Percentiles rank a stretch among this genome's conserved stretches.
phyloP scores from a whole-genome alignment of 1,140 invertebrate species.

The Teleogryllus occipitalis region DNA sequence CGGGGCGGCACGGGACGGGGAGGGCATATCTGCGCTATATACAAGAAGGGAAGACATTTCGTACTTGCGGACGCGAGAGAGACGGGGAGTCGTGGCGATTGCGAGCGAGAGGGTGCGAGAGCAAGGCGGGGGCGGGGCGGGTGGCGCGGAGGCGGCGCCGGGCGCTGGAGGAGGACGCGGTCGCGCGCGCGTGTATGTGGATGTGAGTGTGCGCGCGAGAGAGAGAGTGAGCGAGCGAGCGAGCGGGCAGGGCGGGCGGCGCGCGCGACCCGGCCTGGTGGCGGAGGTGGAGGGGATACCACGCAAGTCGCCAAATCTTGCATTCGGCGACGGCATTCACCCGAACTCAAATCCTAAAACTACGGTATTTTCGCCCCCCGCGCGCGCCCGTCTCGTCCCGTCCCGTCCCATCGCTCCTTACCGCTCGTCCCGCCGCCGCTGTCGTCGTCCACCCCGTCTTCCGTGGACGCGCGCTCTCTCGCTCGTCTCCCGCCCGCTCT shows the following conservation, averaged over 20 bases:
- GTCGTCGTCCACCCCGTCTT: not conserved
- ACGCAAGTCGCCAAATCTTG: not conserved
- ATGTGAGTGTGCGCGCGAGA: too few relatives aligned
- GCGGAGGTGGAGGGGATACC: constrained; percentile 9
- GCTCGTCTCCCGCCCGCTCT: not conserved
- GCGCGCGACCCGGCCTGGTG: not conserved
- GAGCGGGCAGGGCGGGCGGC: not conserved
- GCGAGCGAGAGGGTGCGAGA: too few relatives aligned
- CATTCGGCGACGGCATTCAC: too few relatives aligned
- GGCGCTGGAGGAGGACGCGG: too few relatives aligned
- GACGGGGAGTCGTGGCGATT: too few relatives aligned
- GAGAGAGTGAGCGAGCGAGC: not conserved
- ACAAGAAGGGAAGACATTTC: too few relatives aligned
- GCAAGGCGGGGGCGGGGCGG: too few relatives aligned
- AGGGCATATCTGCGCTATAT: not conserved
- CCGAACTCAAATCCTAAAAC: too few relatives aligned
- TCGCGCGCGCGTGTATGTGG: too few relatives aligned
- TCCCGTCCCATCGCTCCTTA: constrained; percentile 4
- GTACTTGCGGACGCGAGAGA: too few relatives aligned
- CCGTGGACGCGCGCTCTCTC: not conserved
- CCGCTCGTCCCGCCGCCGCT: not conserved
- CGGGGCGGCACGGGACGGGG: not conserved
- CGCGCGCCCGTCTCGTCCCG: not conserved
- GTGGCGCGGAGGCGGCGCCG: too few relatives aligned
- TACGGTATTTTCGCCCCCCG: too few relatives aligned